A percentile compares a stretch with the other conserved stretches of the same genome.
Conservation (phyloP, 1,140 invertebrate genomes). For the Archivesica marissinica region DNA sequence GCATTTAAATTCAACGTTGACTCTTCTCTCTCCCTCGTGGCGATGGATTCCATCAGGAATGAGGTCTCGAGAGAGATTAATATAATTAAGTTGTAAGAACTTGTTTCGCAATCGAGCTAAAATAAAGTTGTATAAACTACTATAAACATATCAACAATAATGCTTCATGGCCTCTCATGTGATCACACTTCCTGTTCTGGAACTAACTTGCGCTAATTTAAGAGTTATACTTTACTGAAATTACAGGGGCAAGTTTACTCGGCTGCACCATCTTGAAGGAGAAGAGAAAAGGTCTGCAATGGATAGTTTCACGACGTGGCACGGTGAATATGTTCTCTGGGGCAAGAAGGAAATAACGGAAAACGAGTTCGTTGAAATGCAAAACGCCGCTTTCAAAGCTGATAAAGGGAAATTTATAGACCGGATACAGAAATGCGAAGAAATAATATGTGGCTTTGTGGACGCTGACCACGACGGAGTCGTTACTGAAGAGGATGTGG, state of each 20-base stretch:
- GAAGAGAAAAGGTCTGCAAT: not conserved
- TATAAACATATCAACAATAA: too few relatives aligned
- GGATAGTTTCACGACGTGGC: not conserved
- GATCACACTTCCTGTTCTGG: too few relatives aligned
- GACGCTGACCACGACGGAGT: not conserved
- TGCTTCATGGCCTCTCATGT: too few relatives aligned
- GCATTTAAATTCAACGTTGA: too few relatives aligned
- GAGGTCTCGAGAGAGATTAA: too few relatives aligned
- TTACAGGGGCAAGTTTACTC: constrained; percentile 20
- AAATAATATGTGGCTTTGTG: not conserved
- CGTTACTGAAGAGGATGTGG: not conserved
- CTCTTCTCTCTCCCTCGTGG: too few relatives aligned
- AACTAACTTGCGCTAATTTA: too few relatives aligned
- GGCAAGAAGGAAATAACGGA: not conserved
- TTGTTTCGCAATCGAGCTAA: too few relatives aligned
- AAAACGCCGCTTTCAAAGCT: constrained; percentile 21
- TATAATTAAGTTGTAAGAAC: too few relatives aligned
- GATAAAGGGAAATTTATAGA: not conserved
- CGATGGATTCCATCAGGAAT: too few relatives aligned
- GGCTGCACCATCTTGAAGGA: not conserved
- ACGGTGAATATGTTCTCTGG: constrained; percentile 9
- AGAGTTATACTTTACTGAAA: too few relatives aligned
- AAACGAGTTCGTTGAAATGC: not conserved
- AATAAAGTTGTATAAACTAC: too few relatives aligned
- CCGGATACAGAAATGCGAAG: not conserved